These are phyloP conservation scores for Platyscapa corneri DNA, from an alignment of 1,140 invertebrate genomes.

Conservation along the genomic window DNA sequence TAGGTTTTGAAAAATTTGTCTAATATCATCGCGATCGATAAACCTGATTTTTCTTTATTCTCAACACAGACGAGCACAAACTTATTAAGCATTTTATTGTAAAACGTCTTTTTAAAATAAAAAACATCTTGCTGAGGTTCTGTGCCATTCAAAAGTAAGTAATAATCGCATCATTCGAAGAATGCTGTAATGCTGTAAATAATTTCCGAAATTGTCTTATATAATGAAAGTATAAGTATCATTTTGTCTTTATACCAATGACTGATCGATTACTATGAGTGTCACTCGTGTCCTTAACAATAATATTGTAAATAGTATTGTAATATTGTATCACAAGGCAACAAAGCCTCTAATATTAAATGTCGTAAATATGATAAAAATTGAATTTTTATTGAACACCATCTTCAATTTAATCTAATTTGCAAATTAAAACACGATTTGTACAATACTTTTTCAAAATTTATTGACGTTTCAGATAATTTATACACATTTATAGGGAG, in stretches of 20 bases:
- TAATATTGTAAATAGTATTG: conserved; percentile 42
- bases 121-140: neutral
- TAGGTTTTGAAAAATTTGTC: neutral
- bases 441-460: neutral
- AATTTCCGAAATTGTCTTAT: neutral
- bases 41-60: neutral
- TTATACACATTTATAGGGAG: neutral
- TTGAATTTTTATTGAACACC: neutral
- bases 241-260: conserved; percentile 35
- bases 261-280: conserved; percentile 25
- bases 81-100: too few relatives aligned
- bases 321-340: conserved; percentile 29
- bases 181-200: conserved; percentile 34
- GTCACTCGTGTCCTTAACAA: conserved; percentile 17
- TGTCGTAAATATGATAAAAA: conserved; percentile 28
- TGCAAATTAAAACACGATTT: neutral
- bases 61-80: neutral
- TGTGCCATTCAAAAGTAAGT: neutral
- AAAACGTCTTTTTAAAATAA: too few relatives aligned
- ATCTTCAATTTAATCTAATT: neutral
- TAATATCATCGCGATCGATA: neutral
- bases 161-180: conserved; percentile 18
- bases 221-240: neutral
- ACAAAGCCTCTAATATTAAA: conserved; percentile 33
- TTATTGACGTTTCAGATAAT: neutral